Evolutionary conservation across 2,888 invertebrate species (phyloP), one percentile per base, ranked within the genome.

Genomic region (Leptinotarsa juncta): DNA sequence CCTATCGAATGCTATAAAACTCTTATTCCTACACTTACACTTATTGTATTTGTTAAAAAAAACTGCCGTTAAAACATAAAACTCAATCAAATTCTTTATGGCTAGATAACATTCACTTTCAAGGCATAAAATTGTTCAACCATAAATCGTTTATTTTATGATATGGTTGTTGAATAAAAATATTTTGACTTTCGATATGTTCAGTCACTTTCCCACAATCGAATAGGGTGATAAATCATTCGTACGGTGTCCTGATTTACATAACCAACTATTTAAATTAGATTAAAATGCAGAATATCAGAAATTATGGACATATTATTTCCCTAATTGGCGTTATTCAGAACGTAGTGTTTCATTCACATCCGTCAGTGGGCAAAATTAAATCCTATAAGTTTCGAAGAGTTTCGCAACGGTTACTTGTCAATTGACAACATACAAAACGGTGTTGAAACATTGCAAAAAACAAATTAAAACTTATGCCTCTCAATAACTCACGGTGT

Each of bases 241-340:
- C 14, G 32, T 10, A 62, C 42, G 3, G n/a, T 62, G 7, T n/a
- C 62, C 62, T 62, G 62, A 62, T 62, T 62, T 42, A 62, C 62
- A 42, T 62, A 62, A 62, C n/a, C 62, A n/a, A 88, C 70, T 78
- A 74, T 67, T 75, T 67, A 76, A 57, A 57, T 57, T 57, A 57
- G 57, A 23, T 23, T 57, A 57, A 23, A 57, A 57, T 57, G 23
- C 57, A 14, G 15, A 57, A 57, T 57, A 57, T 26, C 15, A 3
- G 57, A 57, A 57, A 57, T 57, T 20, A 57, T 57, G 10, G 23
- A 4, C 10, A 42, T 42, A 4, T 2, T n/a, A 51, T 51, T 51
- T 51, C 7, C 51, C 51, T n/a, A 51, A 51, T 7, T 4, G 15
- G 4, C 3, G 2, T 51, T 16, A 16, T 7, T 15, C 51, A 51